Evolutionary conservation across 1,140 invertebrate species (phyloP).

Genomic region (Aleiodes sp.): DNA sequence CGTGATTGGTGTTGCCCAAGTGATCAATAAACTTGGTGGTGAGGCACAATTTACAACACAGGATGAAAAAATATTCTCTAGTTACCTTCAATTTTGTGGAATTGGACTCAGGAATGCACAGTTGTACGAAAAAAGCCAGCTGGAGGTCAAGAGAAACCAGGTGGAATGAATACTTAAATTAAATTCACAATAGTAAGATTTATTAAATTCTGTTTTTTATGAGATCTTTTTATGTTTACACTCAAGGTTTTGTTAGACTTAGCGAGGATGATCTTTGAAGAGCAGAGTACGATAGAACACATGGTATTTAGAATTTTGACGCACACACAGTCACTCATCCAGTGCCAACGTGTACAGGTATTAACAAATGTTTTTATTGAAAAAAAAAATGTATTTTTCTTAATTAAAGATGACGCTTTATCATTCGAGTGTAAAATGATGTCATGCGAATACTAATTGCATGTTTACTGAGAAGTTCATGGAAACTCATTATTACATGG

Average conservation of each 20-base stretch:
- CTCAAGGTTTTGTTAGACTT: constrained; percentile 86
- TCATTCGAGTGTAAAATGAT: neutral
- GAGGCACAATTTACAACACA: constrained; percentile 81
- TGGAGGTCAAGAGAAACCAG: constrained; percentile 95
- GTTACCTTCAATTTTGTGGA: constrained; percentile 95
- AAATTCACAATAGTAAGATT: constrained; percentile 9
- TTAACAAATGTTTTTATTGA: neutral
- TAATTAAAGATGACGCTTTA: neutral
- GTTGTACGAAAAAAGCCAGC: constrained; percentile 90
- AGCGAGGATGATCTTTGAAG: constrained; percentile 95
- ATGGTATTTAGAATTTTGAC: constrained; percentile 94
- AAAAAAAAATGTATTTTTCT: neutral
- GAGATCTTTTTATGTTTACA: constrained; percentile 22
- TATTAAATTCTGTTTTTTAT: neutral
- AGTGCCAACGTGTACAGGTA: constrained; percentile 92
- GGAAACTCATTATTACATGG: neutral
- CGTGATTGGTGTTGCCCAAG: constrained; percentile 95
- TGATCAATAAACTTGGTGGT: constrained; percentile 89
- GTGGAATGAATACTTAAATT: constrained; percentile 62
- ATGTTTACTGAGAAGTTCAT: neutral
- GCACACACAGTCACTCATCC: constrained; percentile 92
- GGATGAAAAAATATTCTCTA: constrained; percentile 91
- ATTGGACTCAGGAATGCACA: constrained; percentile 95
- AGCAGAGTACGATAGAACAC: constrained; percentile 95
- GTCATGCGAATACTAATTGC: neutral